A percentile compares a stretch with the other conserved stretches of the same genome.
Evolutionary conservation across 2,888 invertebrate genomes (phyloP).

Genomic region (Eulithis testata): DNA sequence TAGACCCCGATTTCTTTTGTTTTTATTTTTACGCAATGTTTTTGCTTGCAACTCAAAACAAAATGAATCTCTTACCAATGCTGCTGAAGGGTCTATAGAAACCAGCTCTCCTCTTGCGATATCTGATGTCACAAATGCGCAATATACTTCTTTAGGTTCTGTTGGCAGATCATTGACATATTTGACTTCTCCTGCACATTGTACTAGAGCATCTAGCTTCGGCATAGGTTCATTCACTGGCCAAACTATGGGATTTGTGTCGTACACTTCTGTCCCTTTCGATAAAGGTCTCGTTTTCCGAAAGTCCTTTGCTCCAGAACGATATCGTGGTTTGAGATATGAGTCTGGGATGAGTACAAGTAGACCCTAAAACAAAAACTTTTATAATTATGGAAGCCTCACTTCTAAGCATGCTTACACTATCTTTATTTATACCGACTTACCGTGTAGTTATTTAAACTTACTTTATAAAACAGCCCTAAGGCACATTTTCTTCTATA

Average conservation of each 20-base stretch:
- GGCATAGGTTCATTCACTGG: constrained; percentile 87
- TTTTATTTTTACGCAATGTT: too few species aligned
- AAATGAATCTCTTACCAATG: constrained; percentile 78
- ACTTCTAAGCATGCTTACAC: too few species aligned
- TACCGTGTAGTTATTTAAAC: constrained; percentile 5
- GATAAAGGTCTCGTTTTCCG: constrained; percentile 85
- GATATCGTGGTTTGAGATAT: constrained; percentile 69
- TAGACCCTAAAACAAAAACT: constrained; percentile 67
- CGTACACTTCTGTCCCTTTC: constrained; percentile 85
- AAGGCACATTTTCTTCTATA: constrained; percentile 86
- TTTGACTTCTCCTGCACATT: constrained; percentile 87
- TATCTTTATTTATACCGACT: too few species aligned
- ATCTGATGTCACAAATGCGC: constrained; percentile 85
- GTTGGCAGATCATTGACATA: constrained; percentile 67
- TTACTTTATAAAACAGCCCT: constrained; percentile 87
- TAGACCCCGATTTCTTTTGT: too few species aligned
- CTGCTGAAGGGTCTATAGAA: constrained; percentile 85
- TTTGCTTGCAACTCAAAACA: background rate
- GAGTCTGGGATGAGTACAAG: constrained; percentile 78
- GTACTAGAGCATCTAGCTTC: constrained; percentile 86
- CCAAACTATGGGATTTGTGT: constrained; percentile 86
- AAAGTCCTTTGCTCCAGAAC: constrained; percentile 76
- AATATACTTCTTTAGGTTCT: constrained; percentile 87
- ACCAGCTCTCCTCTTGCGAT: constrained; percentile 84
- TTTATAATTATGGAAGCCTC: too few species aligned